Percentiles rank a stretch among this genome's conserved stretches.
Evolutionary conservation across 2,888 invertebrate genomes (phyloP).

Genomic region (Phaedon cochleariae): DNA sequence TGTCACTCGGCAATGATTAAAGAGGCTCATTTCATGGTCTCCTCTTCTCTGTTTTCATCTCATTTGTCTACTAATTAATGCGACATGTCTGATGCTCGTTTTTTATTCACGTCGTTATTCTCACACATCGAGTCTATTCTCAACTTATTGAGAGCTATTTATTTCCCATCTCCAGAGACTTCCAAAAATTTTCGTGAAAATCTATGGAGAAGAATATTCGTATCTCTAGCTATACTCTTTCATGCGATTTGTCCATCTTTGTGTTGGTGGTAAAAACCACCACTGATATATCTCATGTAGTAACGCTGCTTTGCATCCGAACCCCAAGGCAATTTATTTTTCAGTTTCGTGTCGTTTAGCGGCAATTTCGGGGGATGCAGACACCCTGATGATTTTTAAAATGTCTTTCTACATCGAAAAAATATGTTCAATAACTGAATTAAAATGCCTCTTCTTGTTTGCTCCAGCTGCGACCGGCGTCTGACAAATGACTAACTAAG

Average conservation of each 20-base stretch:
- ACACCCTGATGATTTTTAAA: slow-evolving; percentile 62
- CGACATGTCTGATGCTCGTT: slow-evolving; percentile 44
- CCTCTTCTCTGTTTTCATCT: slow-evolving; percentile 55
- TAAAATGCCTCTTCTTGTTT: slow-evolving; percentile 57
- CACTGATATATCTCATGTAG: too few relatives aligned
- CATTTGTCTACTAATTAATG: slow-evolving; percentile 58
- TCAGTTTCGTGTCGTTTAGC: slow-evolving; percentile 31
- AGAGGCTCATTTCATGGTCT: slow-evolving; percentile 56
- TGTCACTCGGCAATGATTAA: slow-evolving; percentile 54
- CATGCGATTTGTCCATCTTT: too few relatives aligned
- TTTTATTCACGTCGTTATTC: slow-evolving; percentile 30
- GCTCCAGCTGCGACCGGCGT: slow-evolving; percentile 54
- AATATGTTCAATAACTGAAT: slow-evolving; percentile 64
- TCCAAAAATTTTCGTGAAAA: too few relatives aligned
- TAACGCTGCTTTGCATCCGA: background rate
- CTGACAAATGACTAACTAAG: slow-evolving; percentile 63
- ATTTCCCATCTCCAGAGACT: slow-evolving; percentile 4
- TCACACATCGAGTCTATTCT: slow-evolving; percentile 30
- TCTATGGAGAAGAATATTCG: too few relatives aligned
- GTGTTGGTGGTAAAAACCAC: too few relatives aligned
- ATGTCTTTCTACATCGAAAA: slow-evolving; percentile 60
- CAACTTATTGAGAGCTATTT: slow-evolving; percentile 24
- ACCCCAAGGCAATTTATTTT: slow-evolving; percentile 30
- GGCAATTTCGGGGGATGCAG: slow-evolving; percentile 39
- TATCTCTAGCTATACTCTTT: too few relatives aligned